Percentiles rank a stretch among this genome's conserved stretches.
Evolutionary conservation across 2,797 vertebrate species (phyloP).

Genomic region (Psittacula derbiana): DNA sequence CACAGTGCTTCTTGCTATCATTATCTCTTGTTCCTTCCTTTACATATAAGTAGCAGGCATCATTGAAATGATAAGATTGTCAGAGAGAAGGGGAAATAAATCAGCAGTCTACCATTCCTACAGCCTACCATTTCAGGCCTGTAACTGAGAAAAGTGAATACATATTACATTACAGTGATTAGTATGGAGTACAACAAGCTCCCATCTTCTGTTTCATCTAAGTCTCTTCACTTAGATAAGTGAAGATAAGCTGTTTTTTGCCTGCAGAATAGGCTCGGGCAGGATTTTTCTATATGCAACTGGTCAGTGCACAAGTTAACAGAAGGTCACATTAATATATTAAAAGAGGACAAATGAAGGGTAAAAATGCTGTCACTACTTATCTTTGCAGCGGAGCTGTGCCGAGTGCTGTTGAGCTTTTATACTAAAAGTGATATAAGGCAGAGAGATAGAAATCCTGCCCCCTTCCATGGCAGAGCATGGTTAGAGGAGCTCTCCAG

Average conservation of each 20-base stretch:
- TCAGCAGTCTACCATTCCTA: neutral
- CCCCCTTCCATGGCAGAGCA: neutral
- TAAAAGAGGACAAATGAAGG: neutral
- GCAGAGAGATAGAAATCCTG: neutral
- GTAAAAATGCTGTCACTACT: neutral
- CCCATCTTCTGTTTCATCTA: slow-evolving; percentile 28
- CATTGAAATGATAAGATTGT: slow-evolving; percentile 36
- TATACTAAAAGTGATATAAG: neutral
- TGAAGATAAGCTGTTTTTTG: slow-evolving; percentile 30
- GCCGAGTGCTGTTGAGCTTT: neutral
- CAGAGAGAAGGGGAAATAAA: neutral
- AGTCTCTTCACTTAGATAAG: neutral
- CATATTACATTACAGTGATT: slow-evolving; percentile 41
- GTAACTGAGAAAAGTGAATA: slow-evolving; percentile 57
- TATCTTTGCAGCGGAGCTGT: neutral
- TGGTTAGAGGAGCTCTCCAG: neutral
- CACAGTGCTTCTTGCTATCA: neutral
- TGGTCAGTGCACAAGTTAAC: neutral
- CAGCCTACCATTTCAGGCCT: slow-evolving; percentile 3
- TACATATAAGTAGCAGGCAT: neutral
- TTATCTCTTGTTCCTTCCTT: neutral
- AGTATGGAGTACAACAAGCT: slow-evolving; percentile 28
- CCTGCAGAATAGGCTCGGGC: neutral
- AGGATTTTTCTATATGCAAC: neutral
- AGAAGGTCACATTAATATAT: neutral